Base-by-base conservation (phyloP, 2,797 vertebrate species). In the Anguilla anguilla region DNA sequence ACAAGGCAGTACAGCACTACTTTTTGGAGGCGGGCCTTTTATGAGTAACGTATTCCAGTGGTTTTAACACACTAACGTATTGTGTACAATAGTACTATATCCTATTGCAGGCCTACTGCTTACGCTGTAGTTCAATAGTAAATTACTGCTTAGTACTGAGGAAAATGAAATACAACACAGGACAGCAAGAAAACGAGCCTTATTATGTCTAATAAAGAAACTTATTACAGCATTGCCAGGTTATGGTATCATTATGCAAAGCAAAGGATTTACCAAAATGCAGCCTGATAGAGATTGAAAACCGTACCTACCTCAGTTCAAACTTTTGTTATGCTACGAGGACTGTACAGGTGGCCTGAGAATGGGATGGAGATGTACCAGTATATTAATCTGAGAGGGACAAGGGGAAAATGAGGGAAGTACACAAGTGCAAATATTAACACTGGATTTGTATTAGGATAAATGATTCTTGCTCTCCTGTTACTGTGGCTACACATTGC, bases 341-440 rank as follows among this genome's bases (percentile, higher is more conserved):
- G 93, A 92, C 94, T 96, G 96, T 95, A 96, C 90, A 96, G 94
- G 91, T 92, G 94, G 95, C 95, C 95, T 96, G 94, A 93, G 95
- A 89, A 95, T 94, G 95, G 94, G 93, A 96, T 96, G 96, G 90
- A 95, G 93, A 95, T 96, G 57, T 59, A 59, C 57, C 57, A 59
- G 95, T 94, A 90, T 93, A 92, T 96, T 96, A 96, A 95, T 95
- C 91, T 94, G 92, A 93, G 89, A 84, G 86, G 90, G 91, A 91
- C 91, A 55, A 28, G 88, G 84, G 69, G 69, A 31, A 39, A 74
- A 39, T 74, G 69, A 31, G 69, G 69, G 28, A 31, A 31, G 69
- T 31, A 59, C 57, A 31, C 69, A 74, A 74, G 31, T 74, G 67
- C 67, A 72, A 72, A 72, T 72, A 72, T 72, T 31, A 28, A 72